These are phyloP conservation scores for Papilio xuthus DNA, from an alignment of 1,140 invertebrate species.

Conservation along the genomic window DNA sequence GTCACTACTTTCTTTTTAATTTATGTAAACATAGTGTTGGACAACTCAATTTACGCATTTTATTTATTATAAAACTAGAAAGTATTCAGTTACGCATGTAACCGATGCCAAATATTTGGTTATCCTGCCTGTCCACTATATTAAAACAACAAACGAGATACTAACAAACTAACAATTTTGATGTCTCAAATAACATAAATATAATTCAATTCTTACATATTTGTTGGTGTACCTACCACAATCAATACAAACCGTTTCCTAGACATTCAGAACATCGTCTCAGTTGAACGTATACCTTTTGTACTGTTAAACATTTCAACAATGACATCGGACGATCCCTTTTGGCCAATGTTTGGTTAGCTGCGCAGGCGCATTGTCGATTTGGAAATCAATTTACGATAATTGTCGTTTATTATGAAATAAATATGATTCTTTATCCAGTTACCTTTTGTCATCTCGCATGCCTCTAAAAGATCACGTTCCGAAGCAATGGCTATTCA, in stretches of 20 bases:
- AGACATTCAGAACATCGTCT: constrained; percentile 45
- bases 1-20: neutral
- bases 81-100: neutral
- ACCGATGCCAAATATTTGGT: neutral
- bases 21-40: neutral
- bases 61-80: too few species aligned
- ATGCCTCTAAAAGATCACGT: constrained; percentile 61
- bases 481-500: constrained; percentile 53
- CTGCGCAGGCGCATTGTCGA: constrained; percentile 67
- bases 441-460: constrained; percentile 57
- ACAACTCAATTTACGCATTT: too few species aligned
- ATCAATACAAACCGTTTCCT: constrained; percentile 57
- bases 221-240: constrained; percentile 65
- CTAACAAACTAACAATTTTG: neutral
- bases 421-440: constrained; percentile 79
- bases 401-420: constrained; percentile 82
- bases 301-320: constrained; percentile 50
- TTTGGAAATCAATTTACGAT: constrained; percentile 77
- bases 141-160: neutral
- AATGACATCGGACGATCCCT: constrained; percentile 64
- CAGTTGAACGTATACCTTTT: constrained; percentile 51
- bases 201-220: constrained; percentile 54
- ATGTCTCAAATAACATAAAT: constrained; percentile 44
- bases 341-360: constrained; percentile 80
- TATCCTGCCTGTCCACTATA: neutral